Evolutionary conservation across 1,140 invertebrate genomes (phyloP).

Genomic region (Calephelis virginiensis): DNA sequence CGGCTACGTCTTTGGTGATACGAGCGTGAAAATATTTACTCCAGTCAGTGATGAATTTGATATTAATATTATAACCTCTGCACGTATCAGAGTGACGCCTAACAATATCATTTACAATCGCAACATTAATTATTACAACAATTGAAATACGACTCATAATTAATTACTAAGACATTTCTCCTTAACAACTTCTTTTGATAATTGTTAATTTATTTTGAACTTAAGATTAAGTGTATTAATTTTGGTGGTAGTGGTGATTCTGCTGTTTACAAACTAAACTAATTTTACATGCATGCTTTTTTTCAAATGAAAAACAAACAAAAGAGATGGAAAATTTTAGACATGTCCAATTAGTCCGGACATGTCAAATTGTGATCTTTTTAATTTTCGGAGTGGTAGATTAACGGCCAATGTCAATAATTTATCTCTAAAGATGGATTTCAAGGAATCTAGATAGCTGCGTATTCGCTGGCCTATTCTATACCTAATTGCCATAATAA

Average conservation of each 20-base stretch:
- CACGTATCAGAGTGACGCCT: constrained; percentile 21
- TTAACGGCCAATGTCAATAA: too few relatives aligned
- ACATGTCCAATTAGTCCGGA: too few relatives aligned
- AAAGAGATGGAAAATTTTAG: too few relatives aligned
- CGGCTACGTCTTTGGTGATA: too few relatives aligned
- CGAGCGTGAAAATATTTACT: too few relatives aligned
- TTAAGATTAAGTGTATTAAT: background rate
- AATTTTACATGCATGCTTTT: background rate
- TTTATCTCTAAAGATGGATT: too few relatives aligned
- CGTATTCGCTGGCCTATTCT: too few relatives aligned
- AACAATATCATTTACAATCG: constrained; percentile 23
- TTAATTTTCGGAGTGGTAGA: too few relatives aligned
- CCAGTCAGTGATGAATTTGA: constrained; percentile 51
- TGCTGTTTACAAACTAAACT: background rate
- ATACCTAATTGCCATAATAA: too few relatives aligned
- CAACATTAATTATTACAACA: constrained; percentile 25
- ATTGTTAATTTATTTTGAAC: background rate
- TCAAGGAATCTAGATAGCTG: too few relatives aligned
- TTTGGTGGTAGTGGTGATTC: background rate
- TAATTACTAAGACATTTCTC: constrained; percentile 17
- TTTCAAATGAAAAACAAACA: too few relatives aligned
- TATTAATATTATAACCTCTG: constrained; percentile 41
- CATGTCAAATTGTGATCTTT: too few relatives aligned
- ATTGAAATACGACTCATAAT: constrained; percentile 20
- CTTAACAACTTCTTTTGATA: background rate